Conservation (phyloP, 2,797 vertebrate genomes). For the Lepus townsendii region DNA sequence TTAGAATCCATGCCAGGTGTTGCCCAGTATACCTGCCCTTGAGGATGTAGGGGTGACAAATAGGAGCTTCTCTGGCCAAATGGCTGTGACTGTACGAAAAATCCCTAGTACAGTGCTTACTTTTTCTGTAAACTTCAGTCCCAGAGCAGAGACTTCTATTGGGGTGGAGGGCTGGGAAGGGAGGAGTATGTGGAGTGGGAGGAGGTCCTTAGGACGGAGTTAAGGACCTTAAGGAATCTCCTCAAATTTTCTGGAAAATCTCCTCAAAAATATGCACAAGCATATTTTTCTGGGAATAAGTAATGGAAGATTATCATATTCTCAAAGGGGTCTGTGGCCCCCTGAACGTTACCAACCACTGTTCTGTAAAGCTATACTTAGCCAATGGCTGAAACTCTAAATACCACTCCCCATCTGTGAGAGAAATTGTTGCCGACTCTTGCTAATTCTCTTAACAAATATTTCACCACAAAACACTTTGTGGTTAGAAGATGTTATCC, state of each 20-base stretch:
- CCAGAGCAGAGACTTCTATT: not conserved
- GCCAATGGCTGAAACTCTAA: conserved; percentile 62
- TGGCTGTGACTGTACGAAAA: not conserved
- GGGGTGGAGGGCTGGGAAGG: not conserved
- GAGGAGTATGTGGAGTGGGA: too few relatives aligned
- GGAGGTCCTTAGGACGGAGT: not conserved
- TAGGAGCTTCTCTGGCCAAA: conserved; percentile 23
- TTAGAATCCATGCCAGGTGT: not conserved
- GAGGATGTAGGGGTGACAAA: conserved; percentile 40
- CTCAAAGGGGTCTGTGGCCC: not conserved
- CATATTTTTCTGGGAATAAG: not conserved
- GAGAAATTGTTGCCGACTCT: conserved; percentile 70
- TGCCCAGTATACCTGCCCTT: conserved; percentile 6
- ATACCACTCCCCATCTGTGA: not conserved
- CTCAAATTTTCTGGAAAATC: not conserved
- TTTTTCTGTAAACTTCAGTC: not conserved
- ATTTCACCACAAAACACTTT: conserved; percentile 81
- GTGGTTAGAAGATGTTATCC: conserved; percentile 79
- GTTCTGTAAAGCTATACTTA: conserved; percentile 40
- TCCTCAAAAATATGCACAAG: not conserved
- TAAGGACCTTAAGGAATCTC: not conserved
- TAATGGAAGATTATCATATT: conserved; percentile 42
- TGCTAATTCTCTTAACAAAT: conserved; percentile 81
- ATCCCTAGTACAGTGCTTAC: not conserved
- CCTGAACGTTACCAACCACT: not conserved